Percentiles rank a stretch among this genome's conserved stretches.
phyloP scores from a whole-genome alignment of 2,797 vertebrate species.

The Pygocentrus nattereri region DNA sequence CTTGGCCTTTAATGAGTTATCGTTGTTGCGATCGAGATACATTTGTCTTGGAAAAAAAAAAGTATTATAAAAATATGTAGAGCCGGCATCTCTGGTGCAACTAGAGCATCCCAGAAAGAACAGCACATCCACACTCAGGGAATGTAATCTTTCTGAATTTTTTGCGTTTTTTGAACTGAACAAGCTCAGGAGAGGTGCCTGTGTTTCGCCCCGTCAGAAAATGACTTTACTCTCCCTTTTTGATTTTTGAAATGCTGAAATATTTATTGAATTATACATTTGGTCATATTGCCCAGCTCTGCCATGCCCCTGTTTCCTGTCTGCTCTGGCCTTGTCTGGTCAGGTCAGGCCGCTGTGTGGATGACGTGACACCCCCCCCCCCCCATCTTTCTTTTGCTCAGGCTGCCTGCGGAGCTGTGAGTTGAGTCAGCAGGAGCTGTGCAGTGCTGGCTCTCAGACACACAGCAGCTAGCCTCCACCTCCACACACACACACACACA shows the following conservation, averaged over 20 bases:
- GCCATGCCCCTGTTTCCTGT: background rate
- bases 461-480: slow-evolving; percentile 15
- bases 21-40: no score
- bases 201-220: no score
- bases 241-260: background rate
- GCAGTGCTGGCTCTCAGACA: slow-evolving; percentile 13
- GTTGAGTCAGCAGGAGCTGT: slow-evolving; percentile 8
- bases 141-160: no score
- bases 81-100: no score
- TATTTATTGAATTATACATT: background rate
- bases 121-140: no score
- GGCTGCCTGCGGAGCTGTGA: slow-evolving; percentile 7
- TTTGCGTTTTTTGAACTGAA: no score
- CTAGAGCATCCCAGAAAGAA: no score
- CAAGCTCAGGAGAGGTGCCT: background rate
- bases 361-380: background rate
- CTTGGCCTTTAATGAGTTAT: no score
- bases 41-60: no score
- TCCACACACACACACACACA: slow-evolving; percentile 4
- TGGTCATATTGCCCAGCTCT: background rate
- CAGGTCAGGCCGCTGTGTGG: background rate
- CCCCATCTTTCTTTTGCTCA: background rate
- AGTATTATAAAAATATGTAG: no score
- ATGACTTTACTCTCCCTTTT: background rate
- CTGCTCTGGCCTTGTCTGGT: background rate